These are phyloP conservation scores for Bimastos eiseni DNA, from an alignment of 2,888 invertebrate genomes.

Conservation along the genomic window DNA sequence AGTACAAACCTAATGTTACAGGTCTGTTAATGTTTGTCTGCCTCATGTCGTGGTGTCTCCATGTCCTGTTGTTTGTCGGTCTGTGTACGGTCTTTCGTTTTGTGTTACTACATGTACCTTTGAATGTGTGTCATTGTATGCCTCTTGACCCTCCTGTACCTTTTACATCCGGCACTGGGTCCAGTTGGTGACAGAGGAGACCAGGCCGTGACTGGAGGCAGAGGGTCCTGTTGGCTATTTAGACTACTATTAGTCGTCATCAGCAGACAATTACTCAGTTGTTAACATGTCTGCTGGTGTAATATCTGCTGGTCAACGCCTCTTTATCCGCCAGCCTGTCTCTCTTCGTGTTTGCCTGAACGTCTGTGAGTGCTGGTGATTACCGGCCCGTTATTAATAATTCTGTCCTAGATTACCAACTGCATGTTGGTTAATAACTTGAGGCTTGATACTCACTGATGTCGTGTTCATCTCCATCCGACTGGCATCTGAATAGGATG, in stretches of 20 bases:
- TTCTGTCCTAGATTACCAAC: neutral
- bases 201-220: neutral
- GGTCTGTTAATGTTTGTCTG: neutral
- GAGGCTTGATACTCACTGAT: neutral
- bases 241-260: neutral
- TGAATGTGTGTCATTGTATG: neutral
- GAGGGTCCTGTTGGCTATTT: neutral
- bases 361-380: neutral
- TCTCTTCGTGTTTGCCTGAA: slow-evolving; percentile 4
- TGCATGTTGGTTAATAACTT: no score
- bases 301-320: neutral
- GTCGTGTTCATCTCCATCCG: neutral
- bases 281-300: neutral
- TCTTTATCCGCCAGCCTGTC: neutral
- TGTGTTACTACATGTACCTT: neutral
- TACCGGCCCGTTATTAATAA: neutral
- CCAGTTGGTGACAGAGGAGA: neutral
- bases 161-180: slow-evolving; percentile 1
- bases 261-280: slow-evolving; percentile 6
- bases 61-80: neutral
- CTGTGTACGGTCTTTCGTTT: neutral
- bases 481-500: neutral
- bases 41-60: neutral
- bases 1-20: neutral
- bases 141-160: neutral